Evolutionary conservation across 2,113 vertebrate genomes (phyloP).

Genomic region (Ictidomys tridecemlineatus): DNA sequence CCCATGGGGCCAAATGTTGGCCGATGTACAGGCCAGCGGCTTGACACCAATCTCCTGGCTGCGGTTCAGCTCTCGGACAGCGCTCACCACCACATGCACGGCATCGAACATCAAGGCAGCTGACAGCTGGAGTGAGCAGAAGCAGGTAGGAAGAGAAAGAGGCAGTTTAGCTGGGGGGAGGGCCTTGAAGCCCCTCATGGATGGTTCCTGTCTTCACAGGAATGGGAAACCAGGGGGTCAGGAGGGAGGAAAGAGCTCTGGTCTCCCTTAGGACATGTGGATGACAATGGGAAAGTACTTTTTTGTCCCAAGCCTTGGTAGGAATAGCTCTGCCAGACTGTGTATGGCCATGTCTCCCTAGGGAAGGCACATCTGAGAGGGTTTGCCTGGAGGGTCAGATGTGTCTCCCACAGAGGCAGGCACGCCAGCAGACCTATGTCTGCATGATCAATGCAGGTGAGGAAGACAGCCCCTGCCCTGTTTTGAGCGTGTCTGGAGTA

Average conservation of each 20-base stretch:
- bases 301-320: rapidly evolving
- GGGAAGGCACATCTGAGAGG: neutral
- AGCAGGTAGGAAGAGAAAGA: rapidly evolving
- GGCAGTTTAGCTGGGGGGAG: neutral
- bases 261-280: neutral
- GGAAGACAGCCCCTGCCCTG: neutral
- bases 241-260: neutral
- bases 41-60: conserved; percentile 95
- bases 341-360: rapidly evolving
- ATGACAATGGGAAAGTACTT: neutral
- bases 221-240: neutral
- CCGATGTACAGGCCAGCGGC: conserved; percentile 92
- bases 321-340: neutral
- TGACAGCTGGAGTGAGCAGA: conserved; percentile 87
- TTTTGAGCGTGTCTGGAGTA: neutral
- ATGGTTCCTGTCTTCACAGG: neutral
- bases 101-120: conserved; percentile 95
- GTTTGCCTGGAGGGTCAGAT: neutral
- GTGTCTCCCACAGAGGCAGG: neutral
- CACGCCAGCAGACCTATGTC: neutral
- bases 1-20: conserved; percentile 95
- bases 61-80: conserved; percentile 94
- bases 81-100: conserved; percentile 93
- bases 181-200: neutral
- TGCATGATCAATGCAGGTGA: rapidly evolving